Evolutionary conservation across 2,888 invertebrate genomes (phyloP), one percentile per base, ranked within the genome.

Genomic region (Amiota minor): DNA sequence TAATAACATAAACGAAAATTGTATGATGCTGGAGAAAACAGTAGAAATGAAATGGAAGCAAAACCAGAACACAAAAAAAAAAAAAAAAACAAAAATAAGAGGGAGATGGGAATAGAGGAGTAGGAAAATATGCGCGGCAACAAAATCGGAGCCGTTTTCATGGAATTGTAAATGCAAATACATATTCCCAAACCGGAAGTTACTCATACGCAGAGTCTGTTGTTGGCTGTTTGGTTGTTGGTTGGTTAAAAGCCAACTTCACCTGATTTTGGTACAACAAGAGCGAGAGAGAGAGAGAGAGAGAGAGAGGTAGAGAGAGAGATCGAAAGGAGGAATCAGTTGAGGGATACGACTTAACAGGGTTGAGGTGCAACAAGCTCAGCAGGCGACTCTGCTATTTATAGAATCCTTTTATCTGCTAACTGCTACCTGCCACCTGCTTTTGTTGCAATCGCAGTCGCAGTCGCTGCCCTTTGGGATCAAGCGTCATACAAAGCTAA

Each of bases 401-500:
- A 45, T 45, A 62, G 67, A 68, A 68, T 68, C 67, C 72, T 75
- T 81, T 81, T 81, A 83, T 84, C 83, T 84, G 81, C 83, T 84
- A 81, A 80, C 79, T 23, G 3, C 23, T 23, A 23, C 23, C 1
- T 23, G 23, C 23, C 3, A 35, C 35, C 62, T 74, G 10, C 72
- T 49, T n/a, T 47, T 1, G 67, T 50, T 18, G 67, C 64, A 47
- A 70, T 69, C 62, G 65, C 56, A 69, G 59, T 11, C 20, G 59
- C 59, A 59, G 59, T 20, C 73, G 71, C 70, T 72, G 77, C 83
- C 76, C 74, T 77, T 50, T 75, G 82, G 82, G 81, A 83, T 80
- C 84, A 77, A 75, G 77, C 16, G 35, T 69, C 78, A 74, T 73
- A 71, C 72, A 72, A 72, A 35, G 46, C 64, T 49, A 45, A 67